Evolutionary conservation across 2,113 vertebrate species (phyloP).

Genomic region (Zingel zingel): DNA sequence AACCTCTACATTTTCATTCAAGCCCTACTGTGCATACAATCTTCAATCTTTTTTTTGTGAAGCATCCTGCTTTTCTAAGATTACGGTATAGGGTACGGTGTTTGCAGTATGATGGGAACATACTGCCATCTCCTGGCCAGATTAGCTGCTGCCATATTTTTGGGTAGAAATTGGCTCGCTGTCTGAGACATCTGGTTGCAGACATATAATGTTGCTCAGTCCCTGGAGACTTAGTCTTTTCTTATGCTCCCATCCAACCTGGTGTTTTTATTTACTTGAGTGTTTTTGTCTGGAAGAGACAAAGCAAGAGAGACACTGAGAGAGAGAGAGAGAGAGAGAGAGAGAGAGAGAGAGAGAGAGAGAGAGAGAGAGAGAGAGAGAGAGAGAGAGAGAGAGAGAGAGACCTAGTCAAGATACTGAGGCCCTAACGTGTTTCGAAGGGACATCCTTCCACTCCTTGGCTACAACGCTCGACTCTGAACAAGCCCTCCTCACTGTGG

Average conservation of each 20-base stretch:
- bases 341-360: constrained; percentile 2
- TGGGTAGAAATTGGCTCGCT: constrained; percentile 16
- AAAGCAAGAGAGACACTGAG: constrained; percentile 2
- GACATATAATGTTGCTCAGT: constrained; percentile 49
- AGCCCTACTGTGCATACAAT: constrained; percentile 33
- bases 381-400: neutral
- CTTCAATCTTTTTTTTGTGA: constrained; percentile 25
- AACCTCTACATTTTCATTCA: constrained; percentile 65
- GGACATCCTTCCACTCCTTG: constrained; percentile 63
- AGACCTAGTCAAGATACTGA: constrained; percentile 41
- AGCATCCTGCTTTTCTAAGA: constrained; percentile 18
- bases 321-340: neutral
- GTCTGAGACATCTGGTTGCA: constrained; percentile 64
- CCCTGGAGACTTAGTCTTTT: constrained; percentile 35
- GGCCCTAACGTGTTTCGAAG: constrained; percentile 62
- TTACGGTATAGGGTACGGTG: neutral
- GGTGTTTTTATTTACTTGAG: constrained; percentile 52
- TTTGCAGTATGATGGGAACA: constrained; percentile 59
- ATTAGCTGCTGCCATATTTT: constrained; percentile 2
- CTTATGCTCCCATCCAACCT: constrained; percentile 31
- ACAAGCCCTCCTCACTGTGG: constrained; percentile 75
- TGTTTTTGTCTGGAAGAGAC: constrained; percentile 19
- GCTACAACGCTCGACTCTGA: constrained; percentile 58
- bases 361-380: neutral
- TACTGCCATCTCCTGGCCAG: constrained; percentile 83